Evolutionary conservation across 2,797 vertebrate species (phyloP), one percentile per base, ranked within the genome.

Genomic region (Hafferia zeledoni): DNA sequence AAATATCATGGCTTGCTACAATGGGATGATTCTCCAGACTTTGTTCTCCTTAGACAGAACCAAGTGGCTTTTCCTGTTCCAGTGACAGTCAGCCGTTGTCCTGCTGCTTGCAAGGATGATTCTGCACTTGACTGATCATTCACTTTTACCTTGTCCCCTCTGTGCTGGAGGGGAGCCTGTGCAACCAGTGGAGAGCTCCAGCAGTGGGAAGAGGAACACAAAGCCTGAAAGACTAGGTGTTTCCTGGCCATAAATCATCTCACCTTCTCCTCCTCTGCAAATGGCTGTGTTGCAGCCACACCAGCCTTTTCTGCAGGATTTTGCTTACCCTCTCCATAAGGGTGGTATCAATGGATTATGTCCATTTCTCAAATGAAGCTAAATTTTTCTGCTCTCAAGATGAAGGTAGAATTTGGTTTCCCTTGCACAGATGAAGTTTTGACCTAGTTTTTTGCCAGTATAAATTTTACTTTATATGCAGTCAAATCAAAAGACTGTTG

Each of bases 341-440:
- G 33, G 3, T 0, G 0, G 10, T 78, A 13, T 64, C 23, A 46
- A 10, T 31, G 37, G 17, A 49, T 1, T 24, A 11, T 14, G 14
- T 53, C 44, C 7, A 10, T 78, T 63, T 47, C 44, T 67, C 25
- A 39, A 8, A 17, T 1, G 3, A 68, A 56, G 13, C 17, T 17
- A 78, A 37, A 70, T 85, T 85, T 81, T 88, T 3, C 37, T 64
- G 35, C 46, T 68, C 19, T 69, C 39, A 83, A 90, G 31, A 57
- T 60, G 18, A 67, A 59, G 16, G 22, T 53, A 64, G 30, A 86
- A 68, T 88, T 77, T 50, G 23, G 4, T 60, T 93, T 93, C 4
- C 3, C 22, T 83, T 50, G 17, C 50, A 20, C 27, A 57, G 5
- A 11, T 27, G 1, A 86, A 83, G 30, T 68, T 81, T 44, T 57